Evolutionary conservation across 2,888 invertebrate genomes (phyloP).

Genomic region (Apotomis capreana): DNA sequence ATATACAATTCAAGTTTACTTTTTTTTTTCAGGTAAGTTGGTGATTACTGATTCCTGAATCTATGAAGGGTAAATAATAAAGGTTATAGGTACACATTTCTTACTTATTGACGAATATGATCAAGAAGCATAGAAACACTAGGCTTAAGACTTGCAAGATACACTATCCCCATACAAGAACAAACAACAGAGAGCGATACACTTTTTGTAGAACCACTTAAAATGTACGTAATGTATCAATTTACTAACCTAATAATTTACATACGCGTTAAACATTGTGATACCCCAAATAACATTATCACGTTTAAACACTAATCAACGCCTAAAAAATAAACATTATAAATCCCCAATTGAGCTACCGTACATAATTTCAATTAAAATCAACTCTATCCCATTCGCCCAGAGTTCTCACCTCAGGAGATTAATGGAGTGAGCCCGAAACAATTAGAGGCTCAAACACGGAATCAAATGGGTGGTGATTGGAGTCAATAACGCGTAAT

Average conservation of each 20-base stretch:
- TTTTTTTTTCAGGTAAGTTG: neutral
- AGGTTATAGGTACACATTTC: too few relatives aligned
- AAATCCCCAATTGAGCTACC: neutral
- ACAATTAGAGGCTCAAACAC: slow-evolving; percentile 18
- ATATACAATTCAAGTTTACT: too few relatives aligned
- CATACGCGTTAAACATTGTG: neutral
- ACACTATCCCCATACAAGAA: too few relatives aligned
- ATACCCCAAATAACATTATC: slow-evolving; percentile 1
- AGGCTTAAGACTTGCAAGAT: too few relatives aligned
- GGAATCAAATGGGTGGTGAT: slow-evolving; percentile 20
- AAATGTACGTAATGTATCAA: too few relatives aligned
- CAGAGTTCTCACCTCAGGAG: neutral
- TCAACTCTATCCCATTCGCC: neutral
- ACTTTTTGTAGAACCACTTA: too few relatives aligned
- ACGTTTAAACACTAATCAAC: slow-evolving; percentile 13
- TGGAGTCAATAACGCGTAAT: slow-evolving; percentile 30
- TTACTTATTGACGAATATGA: too few relatives aligned
- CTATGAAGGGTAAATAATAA: neutral
- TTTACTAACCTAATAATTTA: neutral
- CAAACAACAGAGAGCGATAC: too few relatives aligned
- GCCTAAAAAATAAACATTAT: slow-evolving; percentile 1
- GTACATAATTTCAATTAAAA: neutral
- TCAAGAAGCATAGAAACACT: too few relatives aligned
- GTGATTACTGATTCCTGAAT: neutral
- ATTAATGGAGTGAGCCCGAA: neutral